These are phyloP conservation scores for Drosophila nebulosa DNA, from an alignment of 1,140 invertebrate species.

Conservation along the genomic window DNA sequence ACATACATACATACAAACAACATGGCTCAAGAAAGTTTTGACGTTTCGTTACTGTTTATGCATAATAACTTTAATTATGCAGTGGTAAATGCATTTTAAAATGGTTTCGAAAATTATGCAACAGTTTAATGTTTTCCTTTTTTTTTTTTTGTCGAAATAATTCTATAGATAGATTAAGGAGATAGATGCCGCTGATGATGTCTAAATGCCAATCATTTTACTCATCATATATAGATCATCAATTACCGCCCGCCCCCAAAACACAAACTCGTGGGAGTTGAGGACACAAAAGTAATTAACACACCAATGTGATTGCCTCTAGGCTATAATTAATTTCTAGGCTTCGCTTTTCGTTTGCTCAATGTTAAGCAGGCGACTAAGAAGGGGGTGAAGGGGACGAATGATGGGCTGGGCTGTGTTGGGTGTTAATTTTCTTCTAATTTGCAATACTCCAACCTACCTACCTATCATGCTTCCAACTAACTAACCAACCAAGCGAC, in stretches of 20 bases:
- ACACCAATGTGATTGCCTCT: slow-evolving; percentile 38
- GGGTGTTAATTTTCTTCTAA: slow-evolving; percentile 61
- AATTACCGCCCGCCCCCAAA: background rate
- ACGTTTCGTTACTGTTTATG: too few species aligned
- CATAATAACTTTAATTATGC: too few species aligned
- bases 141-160: background rate
- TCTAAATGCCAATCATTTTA: background rate
- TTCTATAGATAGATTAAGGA: too few species aligned
- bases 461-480: slow-evolving; percentile 31
- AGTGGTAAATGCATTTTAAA: background rate
- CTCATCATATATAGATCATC: background rate
- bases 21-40: too few species aligned
- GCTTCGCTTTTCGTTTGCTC: slow-evolving; percentile 14
- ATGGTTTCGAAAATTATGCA: background rate
- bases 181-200: background rate
- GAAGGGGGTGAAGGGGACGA: background rate
- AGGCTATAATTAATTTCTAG: slow-evolving; percentile 50
- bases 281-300: slow-evolving; percentile 67
- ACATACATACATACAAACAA: too few species aligned
- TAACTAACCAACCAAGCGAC: background rate
- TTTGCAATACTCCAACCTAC: slow-evolving; percentile 45
- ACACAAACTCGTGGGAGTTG: background rate
- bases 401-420: background rate
- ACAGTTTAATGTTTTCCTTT: background rate
- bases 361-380: background rate